These are phyloP conservation scores for Chelon labrosus DNA, from an alignment of 2,797 vertebrate species.

Conservation along the genomic window DNA sequence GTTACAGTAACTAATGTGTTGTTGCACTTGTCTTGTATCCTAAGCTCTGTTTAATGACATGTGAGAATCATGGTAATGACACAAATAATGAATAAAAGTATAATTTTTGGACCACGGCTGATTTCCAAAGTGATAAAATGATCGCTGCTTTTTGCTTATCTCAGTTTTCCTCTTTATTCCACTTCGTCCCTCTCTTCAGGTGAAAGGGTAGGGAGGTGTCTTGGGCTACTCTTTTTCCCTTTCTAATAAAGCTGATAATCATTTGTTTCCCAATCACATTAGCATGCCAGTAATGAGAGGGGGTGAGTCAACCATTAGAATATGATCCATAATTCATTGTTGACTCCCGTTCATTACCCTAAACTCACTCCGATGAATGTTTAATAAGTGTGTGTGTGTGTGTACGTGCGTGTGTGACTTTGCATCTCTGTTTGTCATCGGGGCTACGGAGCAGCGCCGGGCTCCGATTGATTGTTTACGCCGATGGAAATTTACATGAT, in stretches of 20 bases:
- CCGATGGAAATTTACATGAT: conserved; percentile 57
- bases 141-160: not conserved
- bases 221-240: conserved; percentile 42
- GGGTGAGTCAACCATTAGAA: conserved; percentile 83
- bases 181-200: conserved; percentile 14
- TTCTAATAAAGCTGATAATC: conserved; percentile 79
- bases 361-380: conserved; percentile 79
- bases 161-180: conserved; percentile 11
- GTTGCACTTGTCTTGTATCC: conserved; percentile 5
- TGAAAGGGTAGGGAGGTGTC: conserved; percentile 34
- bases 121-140: conserved; percentile 12
- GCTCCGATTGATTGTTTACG: conserved; percentile 60
- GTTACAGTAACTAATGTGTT: conserved; percentile 16
- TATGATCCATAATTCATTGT: conserved; percentile 88
- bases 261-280: conserved; percentile 82
- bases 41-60: conserved; percentile 10
- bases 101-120: conserved; percentile 6
- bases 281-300: conserved; percentile 83
- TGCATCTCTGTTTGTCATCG: conserved; percentile 64
- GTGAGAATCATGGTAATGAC: conserved; percentile 14
- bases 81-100: conserved; percentile 20
- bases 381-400: conserved; percentile 71
- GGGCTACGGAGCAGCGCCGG: conserved; percentile 46
- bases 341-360: conserved; percentile 83
- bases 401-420: conserved; percentile 33